Evolutionary conservation across 2,888 invertebrate genomes (phyloP), one percentile per base, ranked within the genome.

Genomic region (Pogonocherus hispidulus): DNA sequence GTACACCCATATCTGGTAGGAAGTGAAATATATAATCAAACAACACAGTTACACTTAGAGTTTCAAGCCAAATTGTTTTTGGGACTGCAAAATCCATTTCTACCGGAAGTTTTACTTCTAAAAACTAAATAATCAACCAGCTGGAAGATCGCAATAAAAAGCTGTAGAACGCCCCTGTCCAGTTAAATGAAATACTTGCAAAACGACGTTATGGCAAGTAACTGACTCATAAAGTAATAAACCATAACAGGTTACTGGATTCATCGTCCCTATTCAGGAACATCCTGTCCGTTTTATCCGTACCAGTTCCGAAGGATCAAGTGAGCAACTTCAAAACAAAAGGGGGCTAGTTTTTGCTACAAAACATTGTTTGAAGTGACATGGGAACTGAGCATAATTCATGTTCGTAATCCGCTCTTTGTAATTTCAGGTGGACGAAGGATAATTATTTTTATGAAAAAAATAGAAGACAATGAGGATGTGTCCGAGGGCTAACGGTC

Each of bases 271-370:
- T 46, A 9, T 59, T 59, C 46, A 47, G 11, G 46, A 22, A 56
- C 44, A 59, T 59, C 59, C 59, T 59, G 46, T n/a, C 35, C 5
- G 35, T 37, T 51, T 49, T 16, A 37, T 69, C 63, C 55, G 70
- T 64, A 70, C 66, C 67, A 65, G 67, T 71, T 51, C 51, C 49
- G 56, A 54, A 49, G 66, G 69, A 63, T 64, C 57, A 70, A 69
- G 69, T 67, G 64, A 73, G 67, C 68, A 70, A 65, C 69, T 69
- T 35, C 60, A 69, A 69, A 69, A 73, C 73, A 73, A 73, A 73
- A 55, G 63, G 67, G 63, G 71, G 59, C 73, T 67, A 73, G 70
- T 73, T 73, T 73, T 73, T 73, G 71, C 67, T 66, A 71, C 59
- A 63, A 32, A 56, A 59, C 51, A 71, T 73, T 73, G 71, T 73